Percentiles rank a stretch among this genome's conserved stretches.
These are phyloP conservation scores for Percopsis transmontana DNA, from an alignment of 2,113 vertebrate species.

Conservation along the genomic window DNA sequence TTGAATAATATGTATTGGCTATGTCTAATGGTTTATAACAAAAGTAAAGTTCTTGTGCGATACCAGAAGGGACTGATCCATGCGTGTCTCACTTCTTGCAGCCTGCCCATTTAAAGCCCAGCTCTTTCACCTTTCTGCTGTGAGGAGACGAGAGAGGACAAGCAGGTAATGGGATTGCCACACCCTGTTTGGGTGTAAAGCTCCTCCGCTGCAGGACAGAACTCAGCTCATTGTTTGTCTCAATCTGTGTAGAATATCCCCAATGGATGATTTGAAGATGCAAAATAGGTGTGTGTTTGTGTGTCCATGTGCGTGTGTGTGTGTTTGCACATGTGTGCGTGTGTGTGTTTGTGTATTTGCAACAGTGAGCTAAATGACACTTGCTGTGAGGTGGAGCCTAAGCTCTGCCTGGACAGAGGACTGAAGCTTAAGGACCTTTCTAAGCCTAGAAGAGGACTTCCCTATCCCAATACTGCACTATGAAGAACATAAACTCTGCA, in stretches of 20 bases:
- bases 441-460: neutral
- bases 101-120: constrained; percentile 45
- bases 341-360: constrained; percentile 40
- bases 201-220: constrained; percentile 55
- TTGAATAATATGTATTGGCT: no score
- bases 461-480: no score
- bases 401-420: neutral
- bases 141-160: constrained; percentile 61
- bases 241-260: constrained; percentile 18
- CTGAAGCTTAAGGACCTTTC: neutral
- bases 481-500: no score
- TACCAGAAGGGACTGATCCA: no score
- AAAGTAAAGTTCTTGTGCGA: no score
- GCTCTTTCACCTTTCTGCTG: constrained; percentile 29
- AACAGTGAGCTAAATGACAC: constrained; percentile 58
- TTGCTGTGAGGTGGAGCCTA: constrained; percentile 28
- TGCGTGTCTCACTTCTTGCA: no score
- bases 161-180: constrained; percentile 70
- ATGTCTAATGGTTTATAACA: no score
- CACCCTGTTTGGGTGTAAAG: constrained; percentile 60
- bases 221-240: constrained; percentile 45
- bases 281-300: neutral
- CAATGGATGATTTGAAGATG: constrained; percentile 12
- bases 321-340: no score
- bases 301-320: neutral